These are phyloP conservation scores for Barypeithes pellucidus DNA, from an alignment of 2,888 invertebrate genomes.

Conservation along the genomic window DNA sequence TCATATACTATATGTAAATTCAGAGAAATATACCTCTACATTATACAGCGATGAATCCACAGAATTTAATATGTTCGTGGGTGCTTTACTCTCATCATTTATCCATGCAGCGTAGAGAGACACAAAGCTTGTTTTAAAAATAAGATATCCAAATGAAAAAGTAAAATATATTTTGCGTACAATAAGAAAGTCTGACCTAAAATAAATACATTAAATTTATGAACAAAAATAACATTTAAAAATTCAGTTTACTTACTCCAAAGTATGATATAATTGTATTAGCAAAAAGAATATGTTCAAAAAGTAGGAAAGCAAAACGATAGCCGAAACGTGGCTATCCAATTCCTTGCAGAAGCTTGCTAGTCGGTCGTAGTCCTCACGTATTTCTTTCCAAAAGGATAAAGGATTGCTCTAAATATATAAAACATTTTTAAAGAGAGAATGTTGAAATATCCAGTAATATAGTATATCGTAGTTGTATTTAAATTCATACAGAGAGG, in stretches of 20 bases:
- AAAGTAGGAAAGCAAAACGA: constrained; percentile 79
- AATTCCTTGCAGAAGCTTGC: constrained; percentile 68
- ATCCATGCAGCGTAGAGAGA: constrained; percentile 75
- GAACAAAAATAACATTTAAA: not conserved
- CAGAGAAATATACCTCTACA: constrained; percentile 58
- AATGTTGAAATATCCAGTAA: too few relatives aligned
- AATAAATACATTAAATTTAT: not conserved
- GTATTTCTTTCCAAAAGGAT: constrained; percentile 52
- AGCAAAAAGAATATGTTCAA: constrained; percentile 84
- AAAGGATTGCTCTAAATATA: constrained; percentile 52
- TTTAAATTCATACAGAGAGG: too few relatives aligned
- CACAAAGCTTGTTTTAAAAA: constrained; percentile 75
- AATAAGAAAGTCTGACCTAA: constrained; percentile 48
- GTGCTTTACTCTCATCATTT: constrained; percentile 72
- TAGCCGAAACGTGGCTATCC: constrained; percentile 75
- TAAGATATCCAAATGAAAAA: constrained; percentile 76
- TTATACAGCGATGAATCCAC: constrained; percentile 58
- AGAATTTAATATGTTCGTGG: constrained; percentile 56
- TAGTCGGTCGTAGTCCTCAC: constrained; percentile 57
- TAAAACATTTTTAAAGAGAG: too few relatives aligned
- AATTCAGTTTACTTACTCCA: constrained; percentile 62
- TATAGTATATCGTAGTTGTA: too few relatives aligned
- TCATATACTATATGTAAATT: too few relatives aligned
- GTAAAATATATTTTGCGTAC: constrained; percentile 72
- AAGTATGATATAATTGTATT: constrained; percentile 79